phyloP scores from a whole-genome alignment of 2,797 vertebrate genomes.

The Coluber constrictor region DNA sequence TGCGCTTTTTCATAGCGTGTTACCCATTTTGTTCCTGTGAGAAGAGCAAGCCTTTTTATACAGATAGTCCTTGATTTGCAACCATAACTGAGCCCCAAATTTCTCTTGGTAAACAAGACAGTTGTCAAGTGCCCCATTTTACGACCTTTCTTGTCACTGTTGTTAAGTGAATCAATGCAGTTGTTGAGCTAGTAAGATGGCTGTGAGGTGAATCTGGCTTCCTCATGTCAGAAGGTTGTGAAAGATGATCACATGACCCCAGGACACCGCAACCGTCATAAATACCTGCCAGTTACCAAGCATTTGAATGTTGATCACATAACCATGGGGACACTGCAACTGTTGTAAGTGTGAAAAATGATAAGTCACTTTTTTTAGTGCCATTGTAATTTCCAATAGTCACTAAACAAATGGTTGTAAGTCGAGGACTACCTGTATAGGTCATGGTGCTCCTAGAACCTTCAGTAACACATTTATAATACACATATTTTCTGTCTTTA shows the following conservation, averaged over 20 bases:
- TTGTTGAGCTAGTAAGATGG: neutral
- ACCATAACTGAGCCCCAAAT: neutral
- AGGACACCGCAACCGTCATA: neutral
- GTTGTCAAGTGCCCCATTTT: neutral
- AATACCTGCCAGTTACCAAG: neutral
- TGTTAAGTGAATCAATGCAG: neutral
- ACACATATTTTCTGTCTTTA: neutral
- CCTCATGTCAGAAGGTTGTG: neutral
- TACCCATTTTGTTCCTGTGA: neutral
- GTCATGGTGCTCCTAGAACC: neutral
- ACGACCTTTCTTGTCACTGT: neutral
- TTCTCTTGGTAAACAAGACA: neutral
- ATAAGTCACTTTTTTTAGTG: no score
- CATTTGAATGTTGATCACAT: no score
- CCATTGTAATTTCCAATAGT: no score
- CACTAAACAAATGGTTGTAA: neutral
- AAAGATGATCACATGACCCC: no score
- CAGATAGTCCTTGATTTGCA: neutral
- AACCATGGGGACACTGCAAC: no score
- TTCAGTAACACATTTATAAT: neutral
- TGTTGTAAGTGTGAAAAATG: no score
- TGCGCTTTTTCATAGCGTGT: neutral
- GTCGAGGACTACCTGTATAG: neutral
- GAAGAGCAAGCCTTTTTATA: neutral
- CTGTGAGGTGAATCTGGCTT: neutral